These are phyloP conservation scores for Pedetes capensis DNA, from an alignment of 2,113 vertebrate species.

Conservation along the genomic window DNA sequence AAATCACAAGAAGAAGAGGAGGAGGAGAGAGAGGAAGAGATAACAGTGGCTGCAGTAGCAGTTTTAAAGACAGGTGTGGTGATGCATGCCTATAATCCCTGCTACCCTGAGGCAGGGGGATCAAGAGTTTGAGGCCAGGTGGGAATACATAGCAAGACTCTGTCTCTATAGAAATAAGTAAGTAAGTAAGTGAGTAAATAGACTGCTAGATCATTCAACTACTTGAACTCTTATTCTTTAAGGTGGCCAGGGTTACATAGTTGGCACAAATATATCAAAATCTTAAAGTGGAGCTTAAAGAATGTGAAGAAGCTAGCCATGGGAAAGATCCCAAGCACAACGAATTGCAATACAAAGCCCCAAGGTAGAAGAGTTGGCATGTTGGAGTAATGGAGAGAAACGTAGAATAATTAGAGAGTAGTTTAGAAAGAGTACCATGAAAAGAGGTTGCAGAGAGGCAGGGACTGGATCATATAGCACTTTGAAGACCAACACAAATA, in stretches of 20 bases:
- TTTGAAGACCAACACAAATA: background rate
- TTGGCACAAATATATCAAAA: background rate
- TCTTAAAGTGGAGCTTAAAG: background rate
- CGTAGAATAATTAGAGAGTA: background rate
- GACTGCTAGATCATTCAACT: background rate
- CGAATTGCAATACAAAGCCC: background rate
- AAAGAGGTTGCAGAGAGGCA: background rate
- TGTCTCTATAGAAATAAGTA: too few species aligned
- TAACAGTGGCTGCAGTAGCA: too few species aligned
- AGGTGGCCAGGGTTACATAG: background rate
- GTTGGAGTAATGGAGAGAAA: background rate
- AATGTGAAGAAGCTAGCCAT: background rate
- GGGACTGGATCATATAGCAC: background rate
- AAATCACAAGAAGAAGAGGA: too few species aligned
- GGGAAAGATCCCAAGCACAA: background rate
- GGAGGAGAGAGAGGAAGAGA: too few species aligned
- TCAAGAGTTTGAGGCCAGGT: too few species aligned
- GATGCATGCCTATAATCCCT: too few species aligned
- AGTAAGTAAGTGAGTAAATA: too few species aligned
- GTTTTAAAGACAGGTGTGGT: too few species aligned
- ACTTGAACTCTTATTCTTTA: background rate
- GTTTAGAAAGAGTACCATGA: background rate
- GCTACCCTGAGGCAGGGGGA: too few species aligned
- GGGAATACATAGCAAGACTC: too few species aligned
- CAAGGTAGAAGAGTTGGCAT: background rate